Percentiles rank a stretch among this genome's conserved stretches.
Conservation (phyloP, 2,888 invertebrate genomes). For the Seira sanloemensis region DNA sequence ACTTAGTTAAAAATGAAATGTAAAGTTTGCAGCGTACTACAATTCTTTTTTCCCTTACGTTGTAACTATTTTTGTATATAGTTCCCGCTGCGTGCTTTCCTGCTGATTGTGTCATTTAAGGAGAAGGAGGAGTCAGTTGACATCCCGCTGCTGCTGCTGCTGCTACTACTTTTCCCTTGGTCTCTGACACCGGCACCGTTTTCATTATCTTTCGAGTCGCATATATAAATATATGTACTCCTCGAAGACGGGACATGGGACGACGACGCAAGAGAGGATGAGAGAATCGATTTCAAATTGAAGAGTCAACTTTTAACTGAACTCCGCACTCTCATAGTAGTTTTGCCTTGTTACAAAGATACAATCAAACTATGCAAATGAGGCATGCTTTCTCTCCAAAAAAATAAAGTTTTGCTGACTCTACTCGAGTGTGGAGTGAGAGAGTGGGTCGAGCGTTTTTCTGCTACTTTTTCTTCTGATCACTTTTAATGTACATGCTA, state of each 20-base stretch:
- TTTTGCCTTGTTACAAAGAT: not conserved
- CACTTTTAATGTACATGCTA: not conserved
- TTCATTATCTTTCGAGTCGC: not conserved
- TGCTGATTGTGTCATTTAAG: conserved; percentile 19
- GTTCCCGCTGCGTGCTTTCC: conserved; percentile 15
- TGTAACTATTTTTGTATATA: not conserved
- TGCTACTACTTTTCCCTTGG: not conserved
- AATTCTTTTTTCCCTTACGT: not conserved
- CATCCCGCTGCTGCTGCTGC: not conserved
- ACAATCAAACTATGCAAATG: conserved; percentile 19
- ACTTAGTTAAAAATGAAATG: not conserved
- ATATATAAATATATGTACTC: not conserved
- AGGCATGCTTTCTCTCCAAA: not conserved
- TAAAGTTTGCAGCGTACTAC: conserved; percentile 13
- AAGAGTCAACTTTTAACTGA: not conserved
- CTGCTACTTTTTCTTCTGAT: not conserved
- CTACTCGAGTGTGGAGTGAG: not conserved
- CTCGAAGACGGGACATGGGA: no score
- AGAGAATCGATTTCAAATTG: conserved; percentile 14
- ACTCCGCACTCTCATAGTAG: not conserved
- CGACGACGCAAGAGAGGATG: no score
- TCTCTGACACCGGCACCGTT: conserved; percentile 13
- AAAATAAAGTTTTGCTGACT: not conserved
- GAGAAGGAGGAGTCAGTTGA: conserved; percentile 6
- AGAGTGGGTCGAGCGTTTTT: not conserved